phyloP scores from a whole-genome alignment of 2,888 invertebrate genomes.

The Isotomurus palustris region DNA sequence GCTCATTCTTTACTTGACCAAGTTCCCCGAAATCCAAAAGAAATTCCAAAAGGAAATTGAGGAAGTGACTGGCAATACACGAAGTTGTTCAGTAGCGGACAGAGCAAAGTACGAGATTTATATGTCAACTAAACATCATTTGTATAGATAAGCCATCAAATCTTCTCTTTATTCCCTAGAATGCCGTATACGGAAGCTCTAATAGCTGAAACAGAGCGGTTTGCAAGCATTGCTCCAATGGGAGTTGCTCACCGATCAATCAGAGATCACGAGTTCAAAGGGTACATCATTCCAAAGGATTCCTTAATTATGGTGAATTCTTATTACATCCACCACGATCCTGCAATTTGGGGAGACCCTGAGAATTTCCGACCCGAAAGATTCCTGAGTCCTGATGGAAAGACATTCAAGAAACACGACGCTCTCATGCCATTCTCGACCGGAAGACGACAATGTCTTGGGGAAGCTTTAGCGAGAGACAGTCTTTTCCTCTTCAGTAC shows the following conservation, averaged over 20 bases:
- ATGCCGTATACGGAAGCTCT: slow-evolving; percentile 39
- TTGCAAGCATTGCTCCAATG: slow-evolving; percentile 31
- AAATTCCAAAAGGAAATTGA: slow-evolving; percentile 31
- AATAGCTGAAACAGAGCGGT: slow-evolving; percentile 35
- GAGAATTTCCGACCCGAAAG: slow-evolving; percentile 39
- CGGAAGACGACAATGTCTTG: slow-evolving; percentile 35
- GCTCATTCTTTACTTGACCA: slow-evolving; percentile 19
- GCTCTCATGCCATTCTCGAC: slow-evolving; percentile 34
- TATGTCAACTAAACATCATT: not conserved
- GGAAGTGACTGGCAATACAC: slow-evolving; percentile 13
- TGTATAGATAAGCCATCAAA: not conserved
- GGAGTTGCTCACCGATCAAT: slow-evolving; percentile 34
- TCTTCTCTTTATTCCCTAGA: slow-evolving; percentile 5
- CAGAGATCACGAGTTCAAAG: slow-evolving; percentile 24
- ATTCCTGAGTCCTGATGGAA: slow-evolving; percentile 29
- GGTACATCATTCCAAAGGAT: slow-evolving; percentile 31
- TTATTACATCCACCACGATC: slow-evolving; percentile 32
- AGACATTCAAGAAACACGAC: slow-evolving; percentile 27
- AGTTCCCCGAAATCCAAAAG: slow-evolving; percentile 17
- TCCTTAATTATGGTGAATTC: slow-evolving; percentile 38
- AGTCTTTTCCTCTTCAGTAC: slow-evolving; percentile 38
- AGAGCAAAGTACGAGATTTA: slow-evolving; percentile 7
- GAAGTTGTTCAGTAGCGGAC: slow-evolving; percentile 22
- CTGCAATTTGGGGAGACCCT: slow-evolving; percentile 39
- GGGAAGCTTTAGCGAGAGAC: slow-evolving; percentile 34